phyloP scores from a whole-genome alignment of 2,888 invertebrate genomes.

The Geophilus truncorum region DNA sequence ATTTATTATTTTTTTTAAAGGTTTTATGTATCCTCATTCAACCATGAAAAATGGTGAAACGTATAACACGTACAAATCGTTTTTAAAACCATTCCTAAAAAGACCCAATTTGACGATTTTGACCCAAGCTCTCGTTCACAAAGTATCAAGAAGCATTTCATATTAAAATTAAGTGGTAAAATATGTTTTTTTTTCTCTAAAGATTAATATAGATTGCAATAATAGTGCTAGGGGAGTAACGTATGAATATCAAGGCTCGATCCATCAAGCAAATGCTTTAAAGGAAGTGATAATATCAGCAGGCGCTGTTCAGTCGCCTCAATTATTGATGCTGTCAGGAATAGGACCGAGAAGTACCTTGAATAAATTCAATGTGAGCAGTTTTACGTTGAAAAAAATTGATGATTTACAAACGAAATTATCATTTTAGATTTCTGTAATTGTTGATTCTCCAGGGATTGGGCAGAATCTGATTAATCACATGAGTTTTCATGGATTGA shows the following conservation, averaged over 20 bases:
- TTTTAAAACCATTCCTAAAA: background rate
- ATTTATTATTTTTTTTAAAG: background rate
- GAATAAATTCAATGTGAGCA: background rate
- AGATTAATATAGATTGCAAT: background rate
- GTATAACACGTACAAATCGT: slow-evolving; percentile 25
- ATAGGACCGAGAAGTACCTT: background rate
- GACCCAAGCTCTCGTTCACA: background rate
- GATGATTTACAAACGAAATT: background rate
- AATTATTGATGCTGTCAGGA: background rate
- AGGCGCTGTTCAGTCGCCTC: background rate
- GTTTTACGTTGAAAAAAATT: background rate
- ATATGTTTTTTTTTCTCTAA: background rate
- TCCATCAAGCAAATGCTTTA: background rate
- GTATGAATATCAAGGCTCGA: background rate
- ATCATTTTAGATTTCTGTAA: slow-evolving; percentile 22
- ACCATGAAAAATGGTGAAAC: slow-evolving; percentile 31
- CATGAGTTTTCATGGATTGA: slow-evolving; percentile 31
- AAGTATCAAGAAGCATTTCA: background rate
- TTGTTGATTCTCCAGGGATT: background rate
- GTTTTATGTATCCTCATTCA: slow-evolving; percentile 28
- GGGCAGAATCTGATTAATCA: slow-evolving; percentile 33
- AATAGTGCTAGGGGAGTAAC: background rate
- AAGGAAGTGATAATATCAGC: background rate
- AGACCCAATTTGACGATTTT: background rate
- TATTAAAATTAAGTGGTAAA: background rate